Percentiles rank a stretch among this genome's conserved stretches.
Conservation (phyloP, 2,888 invertebrate genomes). For the Lepas anatifera region DNA sequence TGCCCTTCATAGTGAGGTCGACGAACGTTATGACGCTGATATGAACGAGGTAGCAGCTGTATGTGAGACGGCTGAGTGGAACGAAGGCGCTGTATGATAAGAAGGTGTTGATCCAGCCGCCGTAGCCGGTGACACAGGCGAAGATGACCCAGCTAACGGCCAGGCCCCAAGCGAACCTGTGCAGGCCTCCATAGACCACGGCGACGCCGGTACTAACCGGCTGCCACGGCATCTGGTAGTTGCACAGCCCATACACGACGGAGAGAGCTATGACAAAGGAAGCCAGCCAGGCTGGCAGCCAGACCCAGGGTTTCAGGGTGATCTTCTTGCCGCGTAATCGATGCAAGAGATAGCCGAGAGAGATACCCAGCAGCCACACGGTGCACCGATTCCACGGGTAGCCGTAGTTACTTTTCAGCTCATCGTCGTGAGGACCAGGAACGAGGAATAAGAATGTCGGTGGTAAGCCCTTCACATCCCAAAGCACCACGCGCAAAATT, state of each 20-base stretch:
- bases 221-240: slow-evolving; percentile 38
- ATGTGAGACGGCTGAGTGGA: slow-evolving; percentile 53
- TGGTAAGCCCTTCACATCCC: not conserved
- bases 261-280: slow-evolving; percentile 54
- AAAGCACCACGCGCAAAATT: not conserved
- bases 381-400: slow-evolving; percentile 16
- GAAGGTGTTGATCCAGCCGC: slow-evolving; percentile 43
- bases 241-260: slow-evolving; percentile 56
- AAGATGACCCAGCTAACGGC: slow-evolving; percentile 60
- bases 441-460: not conserved
- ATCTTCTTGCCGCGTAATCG: not conserved
- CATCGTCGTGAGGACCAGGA: not conserved
- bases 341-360: slow-evolving; percentile 15
- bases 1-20: not conserved
- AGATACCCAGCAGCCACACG: slow-evolving; percentile 15
- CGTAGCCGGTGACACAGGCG: slow-evolving; percentile 54
- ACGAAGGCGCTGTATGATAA: slow-evolving; percentile 49
- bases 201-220: slow-evolving; percentile 39
- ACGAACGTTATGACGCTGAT: not conserved
- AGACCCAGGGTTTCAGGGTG: slow-evolving; percentile 10
- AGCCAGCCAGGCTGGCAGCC: slow-evolving; percentile 48
- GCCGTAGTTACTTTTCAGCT: not conserved
- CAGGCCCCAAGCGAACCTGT: slow-evolving; percentile 54
- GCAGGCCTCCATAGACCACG: slow-evolving; percentile 50
- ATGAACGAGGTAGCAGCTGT: slow-evolving; percentile 46